phyloP scores from a whole-genome alignment of 2,113 vertebrate species.

The Python bivittatus region DNA sequence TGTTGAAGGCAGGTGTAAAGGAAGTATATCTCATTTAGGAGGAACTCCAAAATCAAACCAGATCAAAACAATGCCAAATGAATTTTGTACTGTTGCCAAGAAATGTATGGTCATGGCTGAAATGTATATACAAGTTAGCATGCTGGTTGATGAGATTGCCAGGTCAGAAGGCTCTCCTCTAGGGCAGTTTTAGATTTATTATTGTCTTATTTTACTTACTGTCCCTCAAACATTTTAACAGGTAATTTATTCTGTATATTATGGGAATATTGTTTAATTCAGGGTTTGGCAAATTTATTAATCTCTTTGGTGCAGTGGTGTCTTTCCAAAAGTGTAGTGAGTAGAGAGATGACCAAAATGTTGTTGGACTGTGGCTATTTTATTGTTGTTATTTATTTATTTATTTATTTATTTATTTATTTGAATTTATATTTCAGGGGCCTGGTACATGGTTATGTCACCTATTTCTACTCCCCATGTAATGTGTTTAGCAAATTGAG shows the following conservation, averaged over 20 bases:
- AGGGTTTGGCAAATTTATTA: neutral
- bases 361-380: neutral
- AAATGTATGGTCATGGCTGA: neutral
- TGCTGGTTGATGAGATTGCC: neutral
- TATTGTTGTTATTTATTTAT: neutral
- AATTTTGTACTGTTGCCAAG: neutral
- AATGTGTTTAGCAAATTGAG: neutral
- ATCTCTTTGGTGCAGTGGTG: neutral
- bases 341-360: neutral
- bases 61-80: neutral
- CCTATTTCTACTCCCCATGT: neutral
- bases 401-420: neutral
- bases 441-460: neutral
- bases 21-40: neutral
- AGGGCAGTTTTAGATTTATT: neutral
- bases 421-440: neutral
- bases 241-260: too few species aligned
- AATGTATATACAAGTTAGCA: neutral
- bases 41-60: neutral
- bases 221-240: neutral
- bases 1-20: neutral
- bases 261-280: neutral
- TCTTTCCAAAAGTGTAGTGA: neutral
- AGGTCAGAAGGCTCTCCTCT: too few species aligned
- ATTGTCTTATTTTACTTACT: neutral